Evolutionary conservation across 2,797 vertebrate species (phyloP).

Genomic region (Botia kubotai): DNA sequence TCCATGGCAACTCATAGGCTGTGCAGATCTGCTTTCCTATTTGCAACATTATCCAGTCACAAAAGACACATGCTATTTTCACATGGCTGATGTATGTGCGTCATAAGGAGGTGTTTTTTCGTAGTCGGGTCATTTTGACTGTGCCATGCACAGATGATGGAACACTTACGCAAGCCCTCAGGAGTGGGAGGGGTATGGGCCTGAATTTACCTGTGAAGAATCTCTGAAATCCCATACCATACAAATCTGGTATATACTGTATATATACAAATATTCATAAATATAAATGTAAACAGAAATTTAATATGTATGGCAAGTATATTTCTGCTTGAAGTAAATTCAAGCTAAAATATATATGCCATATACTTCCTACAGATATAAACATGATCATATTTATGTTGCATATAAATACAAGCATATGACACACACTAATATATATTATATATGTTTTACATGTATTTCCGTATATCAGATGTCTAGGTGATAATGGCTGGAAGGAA

Average conservation of each 20-base stretch:
- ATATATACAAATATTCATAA: no score
- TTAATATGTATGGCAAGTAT: no score
- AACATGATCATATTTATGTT: no score
- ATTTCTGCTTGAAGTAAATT: no score
- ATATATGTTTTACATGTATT: no score
- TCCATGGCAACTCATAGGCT: constrained; percentile 71
- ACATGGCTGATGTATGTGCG: constrained; percentile 23
- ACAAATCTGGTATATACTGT: neutral
- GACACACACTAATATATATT: no score
- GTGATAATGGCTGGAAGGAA: neutral
- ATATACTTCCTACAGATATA: no score
- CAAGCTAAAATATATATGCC: no score
- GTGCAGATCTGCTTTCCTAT: constrained; percentile 72
- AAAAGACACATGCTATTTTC: constrained; percentile 51
- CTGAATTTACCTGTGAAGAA: neutral
- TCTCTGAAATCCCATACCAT: neutral
- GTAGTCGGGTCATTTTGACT: neutral
- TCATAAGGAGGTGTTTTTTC: constrained; percentile 31
- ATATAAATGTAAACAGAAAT: no score
- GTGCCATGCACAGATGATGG: neutral
- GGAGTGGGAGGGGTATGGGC: neutral
- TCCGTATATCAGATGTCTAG: no score
- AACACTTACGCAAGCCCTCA: neutral
- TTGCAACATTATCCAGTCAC: constrained; percentile 61
- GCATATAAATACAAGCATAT: no score